Evolutionary conservation across 2,888 invertebrate species (phyloP), one percentile per base, ranked within the genome.

Genomic region (Tetanocera ferruginea): DNA sequence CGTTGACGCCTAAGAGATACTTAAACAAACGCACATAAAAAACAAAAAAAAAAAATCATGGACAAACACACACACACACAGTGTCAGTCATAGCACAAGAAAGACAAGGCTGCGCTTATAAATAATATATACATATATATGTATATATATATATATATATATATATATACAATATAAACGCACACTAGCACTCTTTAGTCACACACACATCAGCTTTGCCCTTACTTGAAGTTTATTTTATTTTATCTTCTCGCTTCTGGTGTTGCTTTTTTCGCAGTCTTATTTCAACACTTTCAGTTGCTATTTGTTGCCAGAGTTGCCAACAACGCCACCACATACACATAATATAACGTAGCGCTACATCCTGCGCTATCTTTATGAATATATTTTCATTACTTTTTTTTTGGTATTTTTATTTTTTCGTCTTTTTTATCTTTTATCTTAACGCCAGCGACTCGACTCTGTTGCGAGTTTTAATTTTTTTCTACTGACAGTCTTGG

Each of bases 261-360:
- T 19, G 31, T 3, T 49, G 8, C 19, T 67, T 14, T 9, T 70
- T 70, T 71, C 25, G 19, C 19, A 60, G 57, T 72, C 60, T 57
- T 72, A 57, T 43, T 34, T 60, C 14, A 72, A 37, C 57, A 72
- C 57, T 72, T 55, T 17, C 72, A 37, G 72, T 25, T 60, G 57
- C 60, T 60, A 28, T 49, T 69, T 49, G 49, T 64, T 34, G 34
- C 64, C 64, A 64, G 28, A 31, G 64, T 64, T 64, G 28, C 64
- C 31, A 23, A n/a, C 23, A 23, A 6, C 23, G n/a, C 2, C 64
- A 62, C 60, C 19, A 19, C 55, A 19, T 8, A 19, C 19, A 23
- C 5, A 19, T 23, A 55, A 55, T 57, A 52, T 4, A 57, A 19
- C 11, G 11, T 43, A 23, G 55, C 55, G 55, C 19, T 55, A 55